These are phyloP conservation scores for Andricus quercusramuli DNA, from an alignment of 2,888 invertebrate species.

Conservation along the genomic window DNA sequence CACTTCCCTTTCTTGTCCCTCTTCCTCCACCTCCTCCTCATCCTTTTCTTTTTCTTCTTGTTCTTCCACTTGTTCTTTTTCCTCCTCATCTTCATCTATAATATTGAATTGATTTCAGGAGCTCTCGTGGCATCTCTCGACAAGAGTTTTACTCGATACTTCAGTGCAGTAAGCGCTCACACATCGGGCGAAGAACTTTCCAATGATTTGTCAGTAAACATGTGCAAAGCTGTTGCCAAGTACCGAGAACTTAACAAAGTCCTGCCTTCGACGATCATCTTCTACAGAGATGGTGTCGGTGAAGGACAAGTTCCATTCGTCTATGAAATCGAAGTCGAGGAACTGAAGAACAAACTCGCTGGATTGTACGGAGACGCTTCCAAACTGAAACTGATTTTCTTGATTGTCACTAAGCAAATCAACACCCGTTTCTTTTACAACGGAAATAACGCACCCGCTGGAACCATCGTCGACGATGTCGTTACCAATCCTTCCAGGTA, in stretches of 20 bases:
- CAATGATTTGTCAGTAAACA: slow-evolving; percentile 84
- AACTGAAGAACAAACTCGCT: slow-evolving; percentile 81
- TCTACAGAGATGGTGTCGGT: slow-evolving; percentile 96
- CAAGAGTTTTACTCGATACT: slow-evolving; percentile 83
- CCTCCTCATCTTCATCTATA: too few species aligned
- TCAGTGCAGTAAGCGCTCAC: slow-evolving; percentile 87
- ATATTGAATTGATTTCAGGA: too few species aligned
- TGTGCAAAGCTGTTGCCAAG: slow-evolving; percentile 80
- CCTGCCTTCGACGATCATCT: slow-evolving; percentile 86
- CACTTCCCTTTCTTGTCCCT: too few species aligned
- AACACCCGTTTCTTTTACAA: slow-evolving; percentile 86
- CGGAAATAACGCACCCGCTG: slow-evolving; percentile 87
- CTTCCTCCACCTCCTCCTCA: too few species aligned
- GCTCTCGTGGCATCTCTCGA: slow-evolving; percentile 89
- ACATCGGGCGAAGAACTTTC: slow-evolving; percentile 88
- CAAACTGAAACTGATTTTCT: slow-evolving; percentile 84
- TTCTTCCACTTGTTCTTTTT: too few species aligned
- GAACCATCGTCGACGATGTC: slow-evolving; percentile 92
- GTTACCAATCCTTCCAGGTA: slow-evolving; percentile 89
- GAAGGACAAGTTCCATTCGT: slow-evolving; percentile 93
- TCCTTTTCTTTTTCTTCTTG: too few species aligned
- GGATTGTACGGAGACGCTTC: slow-evolving; percentile 79
- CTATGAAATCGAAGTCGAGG: slow-evolving; percentile 85
- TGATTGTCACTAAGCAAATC: slow-evolving; percentile 95
- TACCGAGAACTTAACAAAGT: slow-evolving; percentile 79